Percentiles rank a stretch among this genome's conserved stretches.
Evolutionary conservation across 2,797 vertebrate species (phyloP).

Genomic region (Scomberomorus guttatus): DNA sequence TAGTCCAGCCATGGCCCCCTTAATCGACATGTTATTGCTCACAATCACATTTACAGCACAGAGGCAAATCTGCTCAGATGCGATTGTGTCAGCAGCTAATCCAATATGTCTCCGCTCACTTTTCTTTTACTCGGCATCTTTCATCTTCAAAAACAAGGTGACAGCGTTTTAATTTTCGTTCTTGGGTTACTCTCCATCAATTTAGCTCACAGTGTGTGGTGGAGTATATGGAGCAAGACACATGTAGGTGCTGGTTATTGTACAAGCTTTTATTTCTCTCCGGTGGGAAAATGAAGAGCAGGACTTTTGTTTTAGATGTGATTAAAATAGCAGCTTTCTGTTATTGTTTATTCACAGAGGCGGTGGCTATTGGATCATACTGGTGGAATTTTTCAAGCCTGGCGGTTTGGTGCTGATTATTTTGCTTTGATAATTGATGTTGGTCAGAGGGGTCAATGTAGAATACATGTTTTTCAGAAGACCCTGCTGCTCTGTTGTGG

Average conservation of each 20-base stretch:
- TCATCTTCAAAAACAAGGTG: conserved; percentile 90
- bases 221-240: conserved; percentile 80
- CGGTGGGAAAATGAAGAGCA: conserved; percentile 73
- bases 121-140: conserved; percentile 89
- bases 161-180: conserved; percentile 85
- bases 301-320: conserved; percentile 70
- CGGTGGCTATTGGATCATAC: conserved; percentile 74
- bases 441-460: conserved; percentile 42
- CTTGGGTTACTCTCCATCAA: conserved; percentile 75
- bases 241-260: conserved; percentile 83
- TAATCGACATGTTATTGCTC: conserved; percentile 98
- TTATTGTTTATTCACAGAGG: conserved; percentile 76
- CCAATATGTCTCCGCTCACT: conserved; percentile 89
- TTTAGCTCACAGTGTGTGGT: conserved; percentile 65
- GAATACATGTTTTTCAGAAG: conserved; percentile 31
- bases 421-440: conserved; percentile 50
- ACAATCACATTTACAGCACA: conserved; percentile 95
- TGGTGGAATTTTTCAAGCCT: conserved; percentile 34
- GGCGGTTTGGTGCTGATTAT: conserved; percentile 42
- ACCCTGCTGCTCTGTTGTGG: background rate
- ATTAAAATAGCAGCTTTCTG: conserved; percentile 77
- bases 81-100: conserved; percentile 92
- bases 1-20: conserved; percentile 87
- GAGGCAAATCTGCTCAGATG: conserved; percentile 97
- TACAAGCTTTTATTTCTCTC: conserved; percentile 77